Base-by-base conservation (phyloP, 2,797 vertebrate genomes). In the Emydoidea blandingii region DNA sequence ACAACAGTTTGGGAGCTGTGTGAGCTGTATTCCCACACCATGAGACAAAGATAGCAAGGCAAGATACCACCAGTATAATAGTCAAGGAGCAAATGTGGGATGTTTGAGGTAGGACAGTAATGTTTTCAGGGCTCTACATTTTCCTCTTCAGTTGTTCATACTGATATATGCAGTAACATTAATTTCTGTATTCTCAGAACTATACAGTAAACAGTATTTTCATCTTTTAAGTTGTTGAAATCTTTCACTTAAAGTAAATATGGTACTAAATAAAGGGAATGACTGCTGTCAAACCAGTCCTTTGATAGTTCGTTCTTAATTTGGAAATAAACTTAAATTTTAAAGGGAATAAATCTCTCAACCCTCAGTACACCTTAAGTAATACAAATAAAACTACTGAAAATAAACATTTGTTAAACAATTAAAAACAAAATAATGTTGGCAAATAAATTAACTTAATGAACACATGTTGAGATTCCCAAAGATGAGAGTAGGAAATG, bases 341-440 rank as follows among this genome's bases (percentile, higher is more conserved):
- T 47, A 10, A 85, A 44, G 3, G 52, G 83, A 76, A 49, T 8
- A 89, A 14, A 62, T 68, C 11, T 47, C 41, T 8, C 53, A 29
- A 74, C 27, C 50, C 37, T 57, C 74, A 59, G 7, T 31, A 31
- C 92, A 2, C 65, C 31, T 76, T 34, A 83, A 92, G 21, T 0
- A 83, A 78, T 83, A 68, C 2, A 87, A 88, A 49, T 83, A 56
- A 76, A 2, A 3, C 82, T 92, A 93, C 49, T 1, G 8, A 91
- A 94, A 90, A 83, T 68, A 94, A 92, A 91, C 31, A 83, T 37
- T 72, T 81, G 74, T 15, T 93, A 79, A n/a, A 19, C 18, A 83
- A n/a, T 88, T 41, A 54, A 19, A 34, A 0, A 78, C 9, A 25
- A 19, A 81, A 80, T 78, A 83, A n/a, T 79, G 29, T 82, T 90